Percentiles rank a stretch among this genome's conserved stretches.
phyloP scores from a whole-genome alignment of 2,797 vertebrate genomes.

The Xiphophorus birchmanni region DNA sequence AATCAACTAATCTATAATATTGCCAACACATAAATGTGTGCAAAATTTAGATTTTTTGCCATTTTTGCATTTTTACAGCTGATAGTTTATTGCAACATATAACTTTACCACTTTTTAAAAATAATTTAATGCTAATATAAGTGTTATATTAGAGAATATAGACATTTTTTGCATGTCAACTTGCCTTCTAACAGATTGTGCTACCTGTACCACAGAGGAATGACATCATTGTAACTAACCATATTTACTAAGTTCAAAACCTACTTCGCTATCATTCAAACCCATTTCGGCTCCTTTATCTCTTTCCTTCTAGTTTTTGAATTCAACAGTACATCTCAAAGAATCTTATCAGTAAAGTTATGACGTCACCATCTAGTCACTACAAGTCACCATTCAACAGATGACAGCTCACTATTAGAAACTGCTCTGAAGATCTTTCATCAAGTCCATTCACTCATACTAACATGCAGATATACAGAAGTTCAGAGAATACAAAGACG shows the following conservation, averaged over 20 bases:
- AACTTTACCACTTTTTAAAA: background rate
- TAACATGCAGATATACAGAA: slow-evolving; percentile 56
- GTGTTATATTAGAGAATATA: background rate
- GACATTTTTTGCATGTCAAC: background rate
- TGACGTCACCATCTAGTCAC: slow-evolving; percentile 66
- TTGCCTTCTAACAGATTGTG: slow-evolving; percentile 6
- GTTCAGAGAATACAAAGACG: slow-evolving; percentile 54
- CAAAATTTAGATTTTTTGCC: background rate
- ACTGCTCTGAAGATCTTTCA: slow-evolving; percentile 62
- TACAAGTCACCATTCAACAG: slow-evolving; percentile 59
- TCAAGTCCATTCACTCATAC: slow-evolving; percentile 61
- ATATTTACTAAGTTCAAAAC: slow-evolving; percentile 49
- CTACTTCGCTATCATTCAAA: slow-evolving; percentile 36
- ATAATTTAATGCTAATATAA: background rate
- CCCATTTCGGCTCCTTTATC: slow-evolving; percentile 31
- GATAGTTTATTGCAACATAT: background rate
- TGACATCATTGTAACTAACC: slow-evolving; percentile 65
- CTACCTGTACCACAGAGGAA: slow-evolving; percentile 38
- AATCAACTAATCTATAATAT: background rate
- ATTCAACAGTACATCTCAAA: slow-evolving; percentile 45
- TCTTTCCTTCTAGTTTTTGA: slow-evolving; percentile 32
- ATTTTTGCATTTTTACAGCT: background rate
- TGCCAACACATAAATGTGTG: background rate
- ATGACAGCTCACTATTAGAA: slow-evolving; percentile 60
- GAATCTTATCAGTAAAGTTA: slow-evolving; percentile 66